Conservation (phyloP, 2,113 vertebrate genomes). For the Elanus axillaris region DNA sequence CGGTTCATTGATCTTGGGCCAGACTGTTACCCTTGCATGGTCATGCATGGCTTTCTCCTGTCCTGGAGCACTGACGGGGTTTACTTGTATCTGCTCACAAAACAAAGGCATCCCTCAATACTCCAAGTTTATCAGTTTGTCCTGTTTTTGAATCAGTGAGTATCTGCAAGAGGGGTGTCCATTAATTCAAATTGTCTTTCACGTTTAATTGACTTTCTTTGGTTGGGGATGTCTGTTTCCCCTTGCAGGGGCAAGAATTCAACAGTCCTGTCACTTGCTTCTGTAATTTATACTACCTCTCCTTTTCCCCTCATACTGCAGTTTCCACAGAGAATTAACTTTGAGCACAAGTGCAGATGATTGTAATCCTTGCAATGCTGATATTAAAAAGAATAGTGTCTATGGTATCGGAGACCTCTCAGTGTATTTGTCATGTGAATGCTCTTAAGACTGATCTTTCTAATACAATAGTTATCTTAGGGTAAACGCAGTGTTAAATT, state of each 20-base stretch:
- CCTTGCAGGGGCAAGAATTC: background rate
- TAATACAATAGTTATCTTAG: background rate
- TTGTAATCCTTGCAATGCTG: background rate
- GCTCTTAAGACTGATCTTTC: background rate
- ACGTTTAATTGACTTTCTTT: background rate
- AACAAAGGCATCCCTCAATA: background rate
- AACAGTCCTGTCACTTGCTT: background rate
- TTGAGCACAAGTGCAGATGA: background rate
- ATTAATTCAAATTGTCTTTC: background rate
- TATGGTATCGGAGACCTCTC: background rate
- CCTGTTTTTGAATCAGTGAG: background rate
- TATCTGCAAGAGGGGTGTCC: background rate
- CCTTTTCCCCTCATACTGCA: background rate
- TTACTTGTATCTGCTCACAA: background rate
- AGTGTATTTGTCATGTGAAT: background rate
- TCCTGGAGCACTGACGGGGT: background rate
- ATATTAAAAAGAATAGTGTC: background rate
- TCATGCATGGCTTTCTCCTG: background rate
- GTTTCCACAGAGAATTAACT: background rate
- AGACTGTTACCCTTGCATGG: background rate
- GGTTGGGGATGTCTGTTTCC: background rate
- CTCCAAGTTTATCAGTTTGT: background rate
- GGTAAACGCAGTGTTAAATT: background rate
- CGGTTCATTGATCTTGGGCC: fast-evolving
- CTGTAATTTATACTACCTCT: slow-evolving; percentile 3